phyloP scores from a whole-genome alignment of 2,888 invertebrate species.

The Xylocampa areola region DNA sequence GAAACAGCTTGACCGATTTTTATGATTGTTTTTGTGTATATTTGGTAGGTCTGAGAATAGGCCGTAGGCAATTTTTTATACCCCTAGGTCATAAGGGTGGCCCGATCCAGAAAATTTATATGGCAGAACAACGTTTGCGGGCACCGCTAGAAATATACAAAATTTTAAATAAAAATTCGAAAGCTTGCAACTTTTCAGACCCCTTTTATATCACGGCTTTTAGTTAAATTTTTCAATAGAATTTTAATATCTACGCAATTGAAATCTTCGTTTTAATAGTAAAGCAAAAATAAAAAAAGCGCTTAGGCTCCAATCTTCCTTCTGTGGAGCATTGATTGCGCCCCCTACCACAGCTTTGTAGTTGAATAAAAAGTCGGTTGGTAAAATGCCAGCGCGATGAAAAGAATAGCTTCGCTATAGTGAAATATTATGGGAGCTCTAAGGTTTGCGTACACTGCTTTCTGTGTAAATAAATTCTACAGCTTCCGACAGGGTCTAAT shows the following conservation, averaged over 20 bases:
- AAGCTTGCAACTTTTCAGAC: constrained; percentile 34
- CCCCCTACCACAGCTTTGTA: constrained; percentile 78
- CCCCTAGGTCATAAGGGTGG: too few species aligned
- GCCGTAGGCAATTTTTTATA: too few species aligned
- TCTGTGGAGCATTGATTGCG: constrained; percentile 83
- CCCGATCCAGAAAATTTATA: too few species aligned
- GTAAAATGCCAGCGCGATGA: constrained; percentile 84
- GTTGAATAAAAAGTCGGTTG: constrained; percentile 85
- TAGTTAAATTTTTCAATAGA: constrained; percentile 61
- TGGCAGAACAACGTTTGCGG: too few species aligned
- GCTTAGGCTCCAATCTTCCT: constrained; percentile 76
- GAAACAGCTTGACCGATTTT: too few species aligned
- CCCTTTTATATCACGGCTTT: constrained; percentile 30
- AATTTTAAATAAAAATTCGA: constrained; percentile 30
- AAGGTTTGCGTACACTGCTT: constrained; percentile 65
- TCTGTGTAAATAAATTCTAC: constrained; percentile 46
- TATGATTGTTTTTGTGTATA: too few species aligned
- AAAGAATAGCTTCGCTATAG: constrained; percentile 80
- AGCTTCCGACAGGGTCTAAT: constrained; percentile 30
- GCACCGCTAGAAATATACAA: too few species aligned
- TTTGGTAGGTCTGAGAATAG: too few species aligned
- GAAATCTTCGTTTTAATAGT: constrained; percentile 75
- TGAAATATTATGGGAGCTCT: constrained; percentile 77
- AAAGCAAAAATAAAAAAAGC: constrained; percentile 71
- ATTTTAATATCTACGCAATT: constrained; percentile 72